Percentiles rank a stretch among this genome's conserved stretches.
Conservation (phyloP, 2,888 invertebrate species). For the Lasioglossum malachurum region DNA sequence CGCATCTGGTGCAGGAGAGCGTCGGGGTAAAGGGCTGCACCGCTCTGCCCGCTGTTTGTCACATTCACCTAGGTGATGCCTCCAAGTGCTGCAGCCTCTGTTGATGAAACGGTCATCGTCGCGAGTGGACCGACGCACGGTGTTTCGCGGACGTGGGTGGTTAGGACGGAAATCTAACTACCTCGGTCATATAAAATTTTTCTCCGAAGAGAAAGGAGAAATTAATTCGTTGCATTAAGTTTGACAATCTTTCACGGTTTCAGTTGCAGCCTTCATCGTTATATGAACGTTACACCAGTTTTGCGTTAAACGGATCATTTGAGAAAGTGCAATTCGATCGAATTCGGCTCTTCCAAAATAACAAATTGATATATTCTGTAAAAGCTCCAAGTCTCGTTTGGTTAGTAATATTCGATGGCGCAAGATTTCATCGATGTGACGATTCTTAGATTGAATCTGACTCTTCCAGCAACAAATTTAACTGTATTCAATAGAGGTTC, state of each 20-base stretch:
- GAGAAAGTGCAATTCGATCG: background rate
- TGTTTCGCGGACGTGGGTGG: background rate
- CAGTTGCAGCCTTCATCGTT: background rate
- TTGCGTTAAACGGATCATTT: background rate
- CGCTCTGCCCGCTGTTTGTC: conserved; percentile 86
- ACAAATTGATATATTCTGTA: too few relatives aligned
- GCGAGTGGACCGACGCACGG: conserved; percentile 34
- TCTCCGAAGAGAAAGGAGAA: background rate
- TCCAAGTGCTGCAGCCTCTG: conserved; percentile 88
- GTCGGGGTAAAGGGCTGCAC: conserved; percentile 83
- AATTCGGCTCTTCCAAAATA: background rate
- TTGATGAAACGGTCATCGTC: conserved; percentile 81
- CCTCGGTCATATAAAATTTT: background rate
- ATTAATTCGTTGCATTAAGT: background rate
- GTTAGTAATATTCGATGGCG: background rate
- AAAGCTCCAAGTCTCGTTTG: background rate
- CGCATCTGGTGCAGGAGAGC: conserved; percentile 77
- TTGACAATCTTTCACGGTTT: background rate
- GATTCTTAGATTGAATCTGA: background rate
- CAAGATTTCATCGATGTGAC: background rate
- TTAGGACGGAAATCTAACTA: conserved; percentile 4
- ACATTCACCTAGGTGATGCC: conserved; percentile 86
- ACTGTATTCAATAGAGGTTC: background rate
- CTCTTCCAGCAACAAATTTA: background rate
- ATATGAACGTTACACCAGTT: background rate